Percentiles rank a stretch among this genome's conserved stretches.
Conservation (phyloP, 1,140 invertebrate genomes). For the Drosophila obscura region DNA sequence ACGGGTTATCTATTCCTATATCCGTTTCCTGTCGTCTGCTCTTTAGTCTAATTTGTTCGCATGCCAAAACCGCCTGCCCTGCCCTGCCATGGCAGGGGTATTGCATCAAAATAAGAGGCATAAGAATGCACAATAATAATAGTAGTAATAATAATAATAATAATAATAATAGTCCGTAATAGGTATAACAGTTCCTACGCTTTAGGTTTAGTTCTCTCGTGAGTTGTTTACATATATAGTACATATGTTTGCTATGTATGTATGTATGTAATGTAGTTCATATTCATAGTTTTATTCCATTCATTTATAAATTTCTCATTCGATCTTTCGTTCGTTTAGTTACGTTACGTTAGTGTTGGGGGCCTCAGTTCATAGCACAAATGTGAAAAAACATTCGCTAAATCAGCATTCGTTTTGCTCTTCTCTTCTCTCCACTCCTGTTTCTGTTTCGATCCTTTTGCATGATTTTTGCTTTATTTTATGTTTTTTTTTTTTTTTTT, state of each 20-base stretch:
- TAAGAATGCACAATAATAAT: conserved; percentile 53
- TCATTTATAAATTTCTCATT: conserved; percentile 8
- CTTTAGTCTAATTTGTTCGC: conserved; percentile 74
- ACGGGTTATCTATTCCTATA: conserved; percentile 3
- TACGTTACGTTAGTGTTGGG: conserved; percentile 41
- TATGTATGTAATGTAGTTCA: conserved; percentile 16
- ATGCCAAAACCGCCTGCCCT: conserved; percentile 15
- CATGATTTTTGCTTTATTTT: conserved; percentile 37
- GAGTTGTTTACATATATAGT: conserved; percentile 53
- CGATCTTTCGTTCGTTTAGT: conserved; percentile 65
- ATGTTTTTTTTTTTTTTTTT: conserved; percentile 24
- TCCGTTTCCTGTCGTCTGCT: conserved; percentile 47
- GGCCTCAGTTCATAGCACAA: conserved; percentile 73
- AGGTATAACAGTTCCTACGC: conserved; percentile 66
- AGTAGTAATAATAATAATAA: conserved; percentile 66
- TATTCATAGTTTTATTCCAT: conserved; percentile 25
- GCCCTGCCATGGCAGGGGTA: conserved; percentile 30
- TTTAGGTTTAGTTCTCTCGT: conserved; percentile 68
- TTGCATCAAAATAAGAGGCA: conserved; percentile 66
- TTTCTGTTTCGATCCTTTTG: conserved; percentile 25
- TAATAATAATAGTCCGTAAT: conserved; percentile 45
- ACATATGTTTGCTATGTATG: conserved; percentile 3
- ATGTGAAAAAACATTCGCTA: conserved; percentile 63
- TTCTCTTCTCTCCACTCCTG: not conserved
- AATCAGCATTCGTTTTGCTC: conserved; percentile 40